A percentile compares a stretch with the other conserved stretches of the same genome.
phyloP scores from a whole-genome alignment of 1,140 invertebrate genomes.

The Panulirus ornatus region DNA sequence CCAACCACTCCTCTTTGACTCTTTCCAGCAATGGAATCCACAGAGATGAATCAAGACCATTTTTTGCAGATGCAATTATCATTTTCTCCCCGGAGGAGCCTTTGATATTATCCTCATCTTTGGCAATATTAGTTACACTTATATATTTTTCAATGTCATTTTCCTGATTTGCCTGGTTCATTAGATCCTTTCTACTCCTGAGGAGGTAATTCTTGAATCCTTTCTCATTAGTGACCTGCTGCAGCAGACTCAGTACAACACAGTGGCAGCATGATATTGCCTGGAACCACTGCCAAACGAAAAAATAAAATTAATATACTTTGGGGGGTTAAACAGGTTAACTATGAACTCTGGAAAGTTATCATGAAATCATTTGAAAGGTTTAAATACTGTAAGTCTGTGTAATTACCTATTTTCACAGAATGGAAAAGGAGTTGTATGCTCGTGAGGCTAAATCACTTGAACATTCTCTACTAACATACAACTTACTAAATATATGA shows the following conservation, averaged over 20 bases:
- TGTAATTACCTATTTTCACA: too few relatives aligned
- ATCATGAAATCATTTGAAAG: too few relatives aligned
- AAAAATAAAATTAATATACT: not conserved
- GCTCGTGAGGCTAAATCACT: too few relatives aligned
- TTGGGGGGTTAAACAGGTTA: not conserved
- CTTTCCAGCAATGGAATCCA: slow-evolving; percentile 14
- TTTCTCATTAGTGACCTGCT: slow-evolving; percentile 15
- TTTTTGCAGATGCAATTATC: not conserved
- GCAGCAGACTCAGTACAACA: slow-evolving; percentile 1
- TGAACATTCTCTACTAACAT: too few relatives aligned
- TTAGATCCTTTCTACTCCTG: not conserved
- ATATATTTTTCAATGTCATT: not conserved
- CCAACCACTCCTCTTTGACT: slow-evolving; percentile 30
- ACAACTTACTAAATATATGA: too few relatives aligned
- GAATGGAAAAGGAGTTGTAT: too few relatives aligned
- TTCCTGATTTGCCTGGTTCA: not conserved
- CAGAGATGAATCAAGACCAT: too few relatives aligned
- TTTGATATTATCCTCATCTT: not conserved
- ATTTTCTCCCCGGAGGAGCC: not conserved
- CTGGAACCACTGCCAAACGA: slow-evolving; percentile 46
- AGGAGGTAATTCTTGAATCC: not conserved
- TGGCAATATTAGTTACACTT: not conserved
- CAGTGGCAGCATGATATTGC: slow-evolving; percentile 21
- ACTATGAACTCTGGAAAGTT: not conserved
- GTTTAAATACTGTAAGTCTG: too few relatives aligned